phyloP scores from a whole-genome alignment of 2,888 invertebrate genomes.

The Cylloceria caligata region DNA sequence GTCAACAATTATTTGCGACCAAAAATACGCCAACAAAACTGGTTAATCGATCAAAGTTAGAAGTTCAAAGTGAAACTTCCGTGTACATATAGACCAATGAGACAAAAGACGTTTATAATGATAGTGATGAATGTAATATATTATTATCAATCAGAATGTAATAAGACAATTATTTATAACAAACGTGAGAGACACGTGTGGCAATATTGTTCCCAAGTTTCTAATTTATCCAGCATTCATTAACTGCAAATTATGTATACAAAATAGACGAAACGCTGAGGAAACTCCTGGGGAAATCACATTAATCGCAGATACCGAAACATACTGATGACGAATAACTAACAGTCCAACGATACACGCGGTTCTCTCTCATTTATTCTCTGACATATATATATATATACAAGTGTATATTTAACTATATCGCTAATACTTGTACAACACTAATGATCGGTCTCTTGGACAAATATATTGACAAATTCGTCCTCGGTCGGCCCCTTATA shows the following conservation, averaged over 20 bases:
- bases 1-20: constrained; percentile 33
- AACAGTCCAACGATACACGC: background rate
- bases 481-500: constrained; percentile 40
- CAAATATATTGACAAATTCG: constrained; percentile 53
- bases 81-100: too few relatives aligned
- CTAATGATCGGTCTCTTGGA: constrained; percentile 22
- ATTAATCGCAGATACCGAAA: background rate
- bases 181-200: constrained; percentile 24
- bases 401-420: constrained; percentile 26
- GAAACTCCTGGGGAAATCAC: constrained; percentile 3
- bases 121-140: background rate
- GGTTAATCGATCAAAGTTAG: too few relatives aligned
- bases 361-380: constrained; percentile 12
- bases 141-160: background rate
- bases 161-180: constrained; percentile 44
- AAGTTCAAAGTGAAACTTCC: too few relatives aligned
- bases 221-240: background rate
- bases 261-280: background rate
- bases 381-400: background rate
- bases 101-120: too few relatives aligned
- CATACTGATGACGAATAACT: background rate
- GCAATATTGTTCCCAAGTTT: background rate
- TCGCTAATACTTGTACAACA: constrained; percentile 5
- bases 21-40: constrained; percentile 25
- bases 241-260: background rate